These are phyloP conservation scores for Hydrolagus affinis DNA, from an alignment of 2,113 vertebrate genomes.

Conservation along the genomic window DNA sequence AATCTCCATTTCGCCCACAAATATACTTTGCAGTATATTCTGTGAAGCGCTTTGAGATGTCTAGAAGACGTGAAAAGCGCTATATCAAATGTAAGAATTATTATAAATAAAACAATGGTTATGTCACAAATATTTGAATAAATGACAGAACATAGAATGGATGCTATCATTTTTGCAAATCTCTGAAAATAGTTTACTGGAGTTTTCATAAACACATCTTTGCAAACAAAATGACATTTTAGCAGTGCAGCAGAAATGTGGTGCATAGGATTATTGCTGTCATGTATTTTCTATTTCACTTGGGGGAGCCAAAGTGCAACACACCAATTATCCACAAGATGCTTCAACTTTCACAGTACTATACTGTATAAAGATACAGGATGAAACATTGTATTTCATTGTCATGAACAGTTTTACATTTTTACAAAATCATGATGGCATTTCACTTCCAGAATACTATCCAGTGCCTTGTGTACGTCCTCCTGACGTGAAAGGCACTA, in stretches of 20 bases:
- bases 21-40: no score
- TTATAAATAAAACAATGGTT: neutral
- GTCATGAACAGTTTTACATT: neutral
- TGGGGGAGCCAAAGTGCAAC: constrained; percentile 24
- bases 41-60: no score
- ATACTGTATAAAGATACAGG: neutral
- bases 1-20: no score
- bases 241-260: neutral
- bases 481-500: no score
- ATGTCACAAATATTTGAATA: neutral
- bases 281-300: constrained; percentile 22
- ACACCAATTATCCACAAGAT: neutral
- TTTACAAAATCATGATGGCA: neutral
- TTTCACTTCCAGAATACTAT: neutral
- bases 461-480: neutral
- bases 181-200: neutral
- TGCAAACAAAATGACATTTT: neutral
- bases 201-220: neutral
- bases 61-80: no score
- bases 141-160: neutral
- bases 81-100: neutral
- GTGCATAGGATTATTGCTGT: neutral
- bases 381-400: neutral
- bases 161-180: neutral
- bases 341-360: neutral